Base-by-base conservation (phyloP, 2,113 vertebrate species). In the Genyomyrus donnyi region DNA sequence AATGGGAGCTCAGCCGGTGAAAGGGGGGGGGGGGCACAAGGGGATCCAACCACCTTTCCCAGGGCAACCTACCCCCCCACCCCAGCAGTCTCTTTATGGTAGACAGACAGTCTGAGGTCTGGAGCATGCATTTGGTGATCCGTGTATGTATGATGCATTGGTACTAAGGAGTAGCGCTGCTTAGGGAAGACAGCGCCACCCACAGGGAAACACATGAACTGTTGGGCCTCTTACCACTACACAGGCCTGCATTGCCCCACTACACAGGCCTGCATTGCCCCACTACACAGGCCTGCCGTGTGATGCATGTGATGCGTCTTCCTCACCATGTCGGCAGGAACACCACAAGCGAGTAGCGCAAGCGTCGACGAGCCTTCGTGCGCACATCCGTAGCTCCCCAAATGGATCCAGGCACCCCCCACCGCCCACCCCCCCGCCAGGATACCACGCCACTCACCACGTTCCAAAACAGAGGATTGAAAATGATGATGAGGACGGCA, bases 391-490 rank as follows among this genome's bases (percentile, higher is more conserved):
- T 1, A 66, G 62, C 62, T 17, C 70, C 70, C 27, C 66, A 15
- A 74, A 15, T 13, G 27, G 66, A 35, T 9, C 27, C 2, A 5
- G n/a, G n/a, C n/a, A n/a, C 24, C 62, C 2, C 49, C 56, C 56
- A 15, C 24, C 66, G 11, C 49, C 56, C 56, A 15, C 11, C 24
- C 39, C 24, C 10, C 8, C 62, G 0, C 1, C 27, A 35, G 74
- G 17, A 49, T 50, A 50, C 46, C 50, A 5, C 13, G 39, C 21
- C 89, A 91, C 93, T 94, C 93, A 96, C 96, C 94, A 95, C 91
- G 83, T 96, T 96, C 96, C 96, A 96, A 93, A 96, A 96, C 48
- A 96, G 88, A 13, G 96, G 96, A 91, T 96, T 96, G 92, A 96
- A 96, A 74, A 95, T 58, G 77, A 96, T 95, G 87, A 94, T 92